These are phyloP conservation scores for Orthonevra nobilis DNA, from an alignment of 2,888 invertebrate species.

Conservation along the genomic window DNA sequence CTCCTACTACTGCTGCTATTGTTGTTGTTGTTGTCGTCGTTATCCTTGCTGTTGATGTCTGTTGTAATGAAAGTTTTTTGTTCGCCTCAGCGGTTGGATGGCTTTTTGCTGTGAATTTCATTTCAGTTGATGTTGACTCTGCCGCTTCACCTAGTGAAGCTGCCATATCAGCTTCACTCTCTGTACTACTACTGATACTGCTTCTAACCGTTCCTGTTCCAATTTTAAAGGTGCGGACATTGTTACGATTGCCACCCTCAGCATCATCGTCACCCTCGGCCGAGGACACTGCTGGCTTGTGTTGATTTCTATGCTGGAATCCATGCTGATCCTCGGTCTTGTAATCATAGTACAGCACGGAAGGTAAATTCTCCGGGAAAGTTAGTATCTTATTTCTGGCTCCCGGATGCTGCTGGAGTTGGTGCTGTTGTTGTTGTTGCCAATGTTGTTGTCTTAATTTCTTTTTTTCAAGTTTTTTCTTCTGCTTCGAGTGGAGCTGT, in stretches of 20 bases:
- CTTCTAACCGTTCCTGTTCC: constrained; percentile 76
- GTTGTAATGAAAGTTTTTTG: constrained; percentile 58
- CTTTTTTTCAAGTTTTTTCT: constrained; percentile 53
- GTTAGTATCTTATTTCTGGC: constrained; percentile 75
- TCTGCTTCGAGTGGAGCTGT: constrained; percentile 53
- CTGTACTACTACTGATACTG: constrained; percentile 59
- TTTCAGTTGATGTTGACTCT: constrained; percentile 57
- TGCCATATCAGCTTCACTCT: constrained; percentile 45
- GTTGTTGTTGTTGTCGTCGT: constrained; percentile 65
- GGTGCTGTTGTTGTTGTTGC: constrained; percentile 36
- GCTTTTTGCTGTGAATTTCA: constrained; percentile 63
- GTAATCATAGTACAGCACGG: constrained; percentile 78
- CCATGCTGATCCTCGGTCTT: constrained; percentile 79
- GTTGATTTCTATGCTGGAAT: constrained; percentile 75
- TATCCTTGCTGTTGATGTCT: constrained; percentile 62
- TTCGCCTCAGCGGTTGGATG: constrained; percentile 38
- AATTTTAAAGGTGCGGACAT: constrained; percentile 75
- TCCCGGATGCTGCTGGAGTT: constrained; percentile 37
- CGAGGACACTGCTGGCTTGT: constrained; percentile 39
- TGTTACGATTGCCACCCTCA: constrained; percentile 24
- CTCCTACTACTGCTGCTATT: constrained; percentile 46
- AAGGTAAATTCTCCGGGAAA: constrained; percentile 78
- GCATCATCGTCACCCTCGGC: neutral
- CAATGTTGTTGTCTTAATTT: constrained; percentile 53
- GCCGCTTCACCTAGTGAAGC: constrained; percentile 53